A percentile compares a stretch with the other conserved stretches of the same genome.
Conservation (phyloP, 1,140 invertebrate species). For the Zophobas morio region DNA sequence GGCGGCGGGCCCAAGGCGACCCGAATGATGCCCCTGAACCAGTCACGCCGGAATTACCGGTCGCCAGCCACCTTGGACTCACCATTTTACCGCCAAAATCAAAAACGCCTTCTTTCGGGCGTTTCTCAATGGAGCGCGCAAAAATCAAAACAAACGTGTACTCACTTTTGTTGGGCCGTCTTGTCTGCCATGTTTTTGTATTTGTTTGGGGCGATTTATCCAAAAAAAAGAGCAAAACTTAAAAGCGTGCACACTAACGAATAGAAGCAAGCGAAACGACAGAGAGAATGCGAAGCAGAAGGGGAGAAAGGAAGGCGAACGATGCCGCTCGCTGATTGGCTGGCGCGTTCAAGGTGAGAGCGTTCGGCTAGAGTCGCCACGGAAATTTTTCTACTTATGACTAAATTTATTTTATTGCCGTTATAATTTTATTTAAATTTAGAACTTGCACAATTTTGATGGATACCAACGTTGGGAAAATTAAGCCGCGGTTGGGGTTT, state of each 20-base stretch:
- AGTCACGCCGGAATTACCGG: constrained; percentile 50
- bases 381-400: constrained; percentile 53
- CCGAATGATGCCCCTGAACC: background rate
- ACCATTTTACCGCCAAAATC: constrained; percentile 65
- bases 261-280: constrained; percentile 59
- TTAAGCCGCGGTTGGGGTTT: background rate
- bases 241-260: constrained; percentile 57
- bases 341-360: constrained; percentile 54
- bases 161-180: constrained; percentile 61
- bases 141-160: constrained; percentile 46
- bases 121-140: constrained; percentile 22
- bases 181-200: constrained; percentile 63
- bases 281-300: constrained; percentile 58
- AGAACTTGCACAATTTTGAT: constrained; percentile 40
- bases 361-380: constrained; percentile 45
- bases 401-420: constrained; percentile 44
- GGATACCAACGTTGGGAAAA: constrained; percentile 10
- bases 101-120: constrained; percentile 39
- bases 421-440: constrained; percentile 44
- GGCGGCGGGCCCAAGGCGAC: too few species aligned
- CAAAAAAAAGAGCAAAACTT: constrained; percentile 58
- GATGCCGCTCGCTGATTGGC: constrained; percentile 52
- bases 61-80: constrained; percentile 44
- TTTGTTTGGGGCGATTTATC: constrained; percentile 47
- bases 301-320: constrained; percentile 55